phyloP scores from a whole-genome alignment of 2,888 invertebrate species.

The Balanococcus diminutus region DNA sequence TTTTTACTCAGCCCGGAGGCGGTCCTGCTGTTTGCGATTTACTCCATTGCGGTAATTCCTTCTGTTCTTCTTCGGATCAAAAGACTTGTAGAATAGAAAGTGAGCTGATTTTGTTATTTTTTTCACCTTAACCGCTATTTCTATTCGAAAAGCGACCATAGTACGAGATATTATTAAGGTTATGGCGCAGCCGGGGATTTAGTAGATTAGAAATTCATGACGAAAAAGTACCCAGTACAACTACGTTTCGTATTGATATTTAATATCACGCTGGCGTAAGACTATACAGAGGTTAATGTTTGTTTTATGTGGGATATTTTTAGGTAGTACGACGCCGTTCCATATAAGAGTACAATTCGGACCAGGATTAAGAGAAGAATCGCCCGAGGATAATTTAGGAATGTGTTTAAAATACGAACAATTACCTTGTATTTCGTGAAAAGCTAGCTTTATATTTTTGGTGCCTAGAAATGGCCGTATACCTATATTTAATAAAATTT shows the following conservation, averaged over 20 bases:
- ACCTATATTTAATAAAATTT: not conserved
- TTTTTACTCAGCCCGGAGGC: constrained; percentile 68
- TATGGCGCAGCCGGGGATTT: too few relatives aligned
- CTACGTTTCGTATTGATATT: not conserved
- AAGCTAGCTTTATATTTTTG: not conserved
- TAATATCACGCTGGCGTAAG: not conserved
- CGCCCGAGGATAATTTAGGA: constrained; percentile 81
- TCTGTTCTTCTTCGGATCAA: constrained; percentile 66
- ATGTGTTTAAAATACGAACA: constrained; percentile 78
- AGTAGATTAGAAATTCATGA: constrained; percentile 16
- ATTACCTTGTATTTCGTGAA: constrained; percentile 66
- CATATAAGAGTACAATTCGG: constrained; percentile 80
- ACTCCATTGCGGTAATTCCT: constrained; percentile 76
- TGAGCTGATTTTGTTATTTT: constrained; percentile 57
- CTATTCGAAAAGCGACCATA: constrained; percentile 24
- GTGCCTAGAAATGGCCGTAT: too few relatives aligned
- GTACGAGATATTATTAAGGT: not conserved
- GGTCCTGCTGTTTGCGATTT: constrained; percentile 75
- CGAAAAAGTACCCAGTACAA: not conserved
- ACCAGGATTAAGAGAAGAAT: constrained; percentile 69
- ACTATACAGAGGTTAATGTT: not conserved
- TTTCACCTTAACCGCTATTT: not conserved
- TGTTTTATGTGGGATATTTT: not conserved
- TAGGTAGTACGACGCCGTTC: constrained; percentile 69
- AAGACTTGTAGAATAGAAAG: constrained; percentile 72